Evolutionary conservation across 2,888 invertebrate genomes (phyloP), one percentile per base, ranked within the genome.

Genomic region (Pandemis heparana): DNA sequence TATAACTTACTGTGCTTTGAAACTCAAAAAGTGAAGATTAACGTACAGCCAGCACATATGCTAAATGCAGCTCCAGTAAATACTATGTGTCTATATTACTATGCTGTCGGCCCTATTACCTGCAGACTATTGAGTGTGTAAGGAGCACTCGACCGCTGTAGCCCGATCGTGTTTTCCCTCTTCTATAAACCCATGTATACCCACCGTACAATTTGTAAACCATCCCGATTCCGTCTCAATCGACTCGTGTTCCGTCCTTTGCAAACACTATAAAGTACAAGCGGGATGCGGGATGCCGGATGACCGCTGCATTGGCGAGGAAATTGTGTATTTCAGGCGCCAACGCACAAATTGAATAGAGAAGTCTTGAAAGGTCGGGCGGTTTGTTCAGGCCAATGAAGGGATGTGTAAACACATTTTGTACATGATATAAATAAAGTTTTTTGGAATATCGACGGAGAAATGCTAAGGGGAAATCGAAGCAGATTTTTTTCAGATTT

Each of bases 181-280:
- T 2, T 12, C 43, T 12, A 12, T 43, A 10, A 43, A 43, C 12
- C 14, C 9, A 9, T 38, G 64, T 65, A 7, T 41, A 41, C 53
- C 16, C 10, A n/a, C 5, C 4, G 63, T 48, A 32, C 41, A 61
- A 53, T 66, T 41, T 53, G 66, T 65, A 66, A 59, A 46, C 59
- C 38, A 32, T n/a, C 32, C 63, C 23, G n/a, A 12, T 63, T 63
- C n/a, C 23, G 23, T 16, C 2, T 63, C 23, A 12, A 51, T 64
- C 16, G 32, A 10, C 10, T 38, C 38, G 18, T 59, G 16, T 61
- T 48, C 46, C 64, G 66, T 71, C 65, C 61, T 62, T 61, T 61
- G 61, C 61, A 72, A 61, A 67, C 53, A 61, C 38, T 62, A 53
- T 62, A 18, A 61, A 43, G 23, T 62, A 53, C 16, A 59, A 66